Percentiles rank a stretch among this genome's conserved stretches.
Evolutionary conservation across 2,113 vertebrate genomes (phyloP).

Genomic region (Dryoscopus gambensis): DNA sequence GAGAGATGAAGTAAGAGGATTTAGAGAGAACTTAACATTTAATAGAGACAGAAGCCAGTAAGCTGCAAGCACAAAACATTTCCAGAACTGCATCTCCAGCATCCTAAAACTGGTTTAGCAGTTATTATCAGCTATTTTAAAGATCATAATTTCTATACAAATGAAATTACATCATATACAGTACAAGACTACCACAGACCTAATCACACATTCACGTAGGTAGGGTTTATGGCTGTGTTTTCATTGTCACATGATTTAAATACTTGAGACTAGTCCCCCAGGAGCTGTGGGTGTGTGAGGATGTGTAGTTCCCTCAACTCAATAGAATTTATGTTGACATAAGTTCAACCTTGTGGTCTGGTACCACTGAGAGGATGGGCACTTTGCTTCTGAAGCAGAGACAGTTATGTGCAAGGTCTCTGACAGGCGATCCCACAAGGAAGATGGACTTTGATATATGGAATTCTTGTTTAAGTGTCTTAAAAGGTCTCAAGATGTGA

Average conservation of each 20-base stretch:
- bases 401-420: fast-evolving
- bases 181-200: background rate
- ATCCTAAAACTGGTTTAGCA: background rate
- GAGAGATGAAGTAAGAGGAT: background rate
- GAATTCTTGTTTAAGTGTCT: background rate
- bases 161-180: background rate
- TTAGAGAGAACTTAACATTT: background rate
- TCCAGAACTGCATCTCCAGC: background rate
- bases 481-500: background rate
- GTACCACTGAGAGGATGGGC: background rate
- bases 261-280: background rate
- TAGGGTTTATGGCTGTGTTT: background rate
- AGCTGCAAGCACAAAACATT: background rate
- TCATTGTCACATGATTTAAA: background rate
- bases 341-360: background rate
- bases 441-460: background rate
- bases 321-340: background rate
- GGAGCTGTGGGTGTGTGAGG: background rate
- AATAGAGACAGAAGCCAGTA: background rate
- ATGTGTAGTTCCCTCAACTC: background rate
- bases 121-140: background rate
- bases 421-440: background rate
- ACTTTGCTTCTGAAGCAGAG: background rate
- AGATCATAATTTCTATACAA: background rate
- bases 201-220: background rate